Conservation (phyloP, 1,140 invertebrate species). For the Phthorimaea operculella region DNA sequence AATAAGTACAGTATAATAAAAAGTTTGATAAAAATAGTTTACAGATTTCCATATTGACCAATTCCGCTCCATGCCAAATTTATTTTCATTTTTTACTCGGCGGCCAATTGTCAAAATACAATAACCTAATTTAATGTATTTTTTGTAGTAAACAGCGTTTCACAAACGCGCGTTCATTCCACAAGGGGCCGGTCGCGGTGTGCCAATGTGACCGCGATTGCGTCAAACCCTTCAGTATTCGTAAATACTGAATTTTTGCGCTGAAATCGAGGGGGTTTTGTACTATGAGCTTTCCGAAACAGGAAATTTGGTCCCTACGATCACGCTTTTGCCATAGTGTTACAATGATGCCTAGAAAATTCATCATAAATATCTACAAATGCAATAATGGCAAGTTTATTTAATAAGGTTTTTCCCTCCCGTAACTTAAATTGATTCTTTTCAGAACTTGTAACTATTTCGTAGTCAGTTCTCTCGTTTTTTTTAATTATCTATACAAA, state of each 20-base stretch:
- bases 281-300: background rate
- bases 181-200: slow-evolving; percentile 6
- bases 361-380: too few relatives aligned
- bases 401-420: background rate
- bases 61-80: too few relatives aligned
- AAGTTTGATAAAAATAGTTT: too few relatives aligned
- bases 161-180: slow-evolving; percentile 47
- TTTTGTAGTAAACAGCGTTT: slow-evolving; percentile 37
- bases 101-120: background rate
- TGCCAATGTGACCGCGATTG: slow-evolving; percentile 8
- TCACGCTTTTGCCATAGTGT: too few relatives aligned
- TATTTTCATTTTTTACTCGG: too few relatives aligned
- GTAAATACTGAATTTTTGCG: background rate
- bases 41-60: too few relatives aligned
- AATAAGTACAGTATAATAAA: too few relatives aligned
- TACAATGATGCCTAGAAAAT: too few relatives aligned
- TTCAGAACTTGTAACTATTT: background rate
- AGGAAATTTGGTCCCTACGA: background rate
- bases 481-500: background rate
- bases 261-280: background rate
- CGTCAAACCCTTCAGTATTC: background rate
- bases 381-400: too few relatives aligned
- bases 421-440: background rate
- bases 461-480: background rate
- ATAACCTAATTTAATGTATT: background rate